Conservation (phyloP, 2,888 invertebrate species). For the Catocala fraxini region DNA sequence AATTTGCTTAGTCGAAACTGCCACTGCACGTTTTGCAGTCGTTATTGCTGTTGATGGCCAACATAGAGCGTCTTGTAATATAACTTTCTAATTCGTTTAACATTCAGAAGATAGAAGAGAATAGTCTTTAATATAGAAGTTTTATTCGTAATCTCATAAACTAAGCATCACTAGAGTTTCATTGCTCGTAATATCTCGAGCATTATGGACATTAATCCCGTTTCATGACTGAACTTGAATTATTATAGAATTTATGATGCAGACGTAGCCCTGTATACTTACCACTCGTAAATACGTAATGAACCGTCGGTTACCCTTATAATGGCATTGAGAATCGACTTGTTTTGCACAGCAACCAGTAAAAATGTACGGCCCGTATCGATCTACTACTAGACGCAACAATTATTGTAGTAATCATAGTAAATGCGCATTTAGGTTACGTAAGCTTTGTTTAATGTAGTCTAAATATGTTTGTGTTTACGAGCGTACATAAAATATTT, state of each 20-base stretch:
- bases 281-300: slow-evolving; percentile 34
- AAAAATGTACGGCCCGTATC: background rate
- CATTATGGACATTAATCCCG: slow-evolving; percentile 11
- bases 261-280: slow-evolving; percentile 3
- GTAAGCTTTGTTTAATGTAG: background rate
- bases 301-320: slow-evolving; percentile 20
- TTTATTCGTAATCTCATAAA: background rate
- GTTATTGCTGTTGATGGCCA: too few species aligned
- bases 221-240: slow-evolving; percentile 10
- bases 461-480: slow-evolving; percentile 3
- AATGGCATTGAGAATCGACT: slow-evolving; percentile 22
- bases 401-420: background rate
- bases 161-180: background rate
- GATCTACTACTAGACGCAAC: background rate
- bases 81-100: background rate
- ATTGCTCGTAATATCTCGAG: slow-evolving; percentile 8
- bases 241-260: slow-evolving; percentile 15
- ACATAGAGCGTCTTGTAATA: too few species aligned
- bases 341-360: slow-evolving; percentile 1
- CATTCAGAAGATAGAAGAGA: background rate
- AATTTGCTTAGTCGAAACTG: too few species aligned
- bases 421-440: background rate
- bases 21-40: too few species aligned
- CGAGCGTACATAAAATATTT: slow-evolving; percentile 2
- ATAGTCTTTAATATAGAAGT: background rate